phyloP scores from a whole-genome alignment of 1,140 invertebrate genomes.

The Aculops lycopersici region DNA sequence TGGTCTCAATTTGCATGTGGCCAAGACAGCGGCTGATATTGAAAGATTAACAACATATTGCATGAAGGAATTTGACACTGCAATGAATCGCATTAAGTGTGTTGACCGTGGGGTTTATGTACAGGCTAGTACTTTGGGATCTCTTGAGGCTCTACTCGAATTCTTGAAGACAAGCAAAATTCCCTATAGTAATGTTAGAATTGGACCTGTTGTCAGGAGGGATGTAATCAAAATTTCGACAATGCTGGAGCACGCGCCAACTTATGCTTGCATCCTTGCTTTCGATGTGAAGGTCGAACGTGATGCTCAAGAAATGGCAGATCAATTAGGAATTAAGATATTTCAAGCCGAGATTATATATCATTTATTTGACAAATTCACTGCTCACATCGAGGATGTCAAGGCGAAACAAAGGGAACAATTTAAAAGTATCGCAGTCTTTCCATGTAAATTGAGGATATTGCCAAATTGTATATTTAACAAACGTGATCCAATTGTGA shows the following conservation, averaged over 20 bases:
- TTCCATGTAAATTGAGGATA: slow-evolving; percentile 72
- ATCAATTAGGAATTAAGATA: slow-evolving; percentile 67
- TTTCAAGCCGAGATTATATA: slow-evolving; percentile 99
- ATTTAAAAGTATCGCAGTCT: slow-evolving; percentile 80
- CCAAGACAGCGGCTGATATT: slow-evolving; percentile 67
- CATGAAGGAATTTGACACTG: slow-evolving; percentile 22
- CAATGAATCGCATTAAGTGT: slow-evolving; percentile 63
- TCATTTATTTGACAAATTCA: slow-evolving; percentile 93
- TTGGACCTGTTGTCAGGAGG: slow-evolving; percentile 93
- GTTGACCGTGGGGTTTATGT: slow-evolving; percentile 78
- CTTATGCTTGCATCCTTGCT: slow-evolving; percentile 86
- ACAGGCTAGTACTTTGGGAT: slow-evolving; percentile 89
- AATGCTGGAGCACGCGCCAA: slow-evolving; percentile 89
- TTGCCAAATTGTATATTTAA: slow-evolving; percentile 81
- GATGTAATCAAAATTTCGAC: slow-evolving; percentile 98
- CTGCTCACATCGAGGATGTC: slow-evolving; percentile 65
- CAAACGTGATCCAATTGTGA: slow-evolving; percentile 79
- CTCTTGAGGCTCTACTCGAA: slow-evolving; percentile 78
- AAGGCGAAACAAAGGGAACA: slow-evolving; percentile 69
- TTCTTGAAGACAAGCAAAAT: slow-evolving; percentile 81
- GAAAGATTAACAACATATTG: slow-evolving; percentile 32
- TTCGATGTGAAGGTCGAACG: slow-evolving; percentile 95
- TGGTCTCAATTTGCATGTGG: slow-evolving; percentile 41
- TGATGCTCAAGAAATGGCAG: slow-evolving; percentile 86
- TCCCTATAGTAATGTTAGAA: slow-evolving; percentile 87